Percentiles rank a stretch among this genome's conserved stretches.
Conservation (phyloP, 2,888 invertebrate genomes). For the Tricholauxania praeusta region DNA sequence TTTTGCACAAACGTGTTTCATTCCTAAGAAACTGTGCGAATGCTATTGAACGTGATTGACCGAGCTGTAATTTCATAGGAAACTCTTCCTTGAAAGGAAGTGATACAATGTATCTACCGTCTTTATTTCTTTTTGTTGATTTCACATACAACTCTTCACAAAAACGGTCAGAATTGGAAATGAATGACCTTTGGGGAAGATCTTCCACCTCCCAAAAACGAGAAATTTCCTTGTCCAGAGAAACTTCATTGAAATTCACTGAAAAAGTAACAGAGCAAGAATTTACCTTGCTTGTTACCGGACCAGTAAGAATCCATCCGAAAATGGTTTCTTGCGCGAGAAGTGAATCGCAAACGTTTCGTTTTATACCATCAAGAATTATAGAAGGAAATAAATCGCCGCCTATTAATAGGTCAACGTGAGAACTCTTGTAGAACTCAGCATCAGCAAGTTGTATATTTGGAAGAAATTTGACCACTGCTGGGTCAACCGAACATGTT, state of each 20-base stretch:
- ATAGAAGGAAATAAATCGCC: too few relatives aligned
- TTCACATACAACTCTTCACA: neutral
- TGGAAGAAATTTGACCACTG: too few relatives aligned
- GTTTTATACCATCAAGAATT: neutral
- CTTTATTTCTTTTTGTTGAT: neutral
- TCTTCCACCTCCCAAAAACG: too few relatives aligned
- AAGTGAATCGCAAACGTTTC: conserved; percentile 20
- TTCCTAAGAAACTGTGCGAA: conserved; percentile 14
- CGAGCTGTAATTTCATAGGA: neutral
- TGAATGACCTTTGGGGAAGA: neutral
- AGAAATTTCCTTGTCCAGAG: too few relatives aligned
- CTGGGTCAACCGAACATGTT: too few relatives aligned
- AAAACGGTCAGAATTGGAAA: neutral
- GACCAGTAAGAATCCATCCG: conserved; percentile 41
- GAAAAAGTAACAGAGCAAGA: too few relatives aligned
- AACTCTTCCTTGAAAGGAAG: conserved; percentile 10
- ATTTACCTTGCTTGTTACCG: too few relatives aligned
- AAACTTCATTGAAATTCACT: too few relatives aligned
- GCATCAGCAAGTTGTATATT: too few relatives aligned
- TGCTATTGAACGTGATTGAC: conserved; percentile 13
- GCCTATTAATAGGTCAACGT: too few relatives aligned
- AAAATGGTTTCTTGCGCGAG: conserved; percentile 36
- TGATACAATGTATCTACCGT: neutral
- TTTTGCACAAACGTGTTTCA: conserved; percentile 14
- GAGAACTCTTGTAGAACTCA: too few relatives aligned